phyloP scores from a whole-genome alignment of 2,113 vertebrate species.

The Chionis minor region DNA sequence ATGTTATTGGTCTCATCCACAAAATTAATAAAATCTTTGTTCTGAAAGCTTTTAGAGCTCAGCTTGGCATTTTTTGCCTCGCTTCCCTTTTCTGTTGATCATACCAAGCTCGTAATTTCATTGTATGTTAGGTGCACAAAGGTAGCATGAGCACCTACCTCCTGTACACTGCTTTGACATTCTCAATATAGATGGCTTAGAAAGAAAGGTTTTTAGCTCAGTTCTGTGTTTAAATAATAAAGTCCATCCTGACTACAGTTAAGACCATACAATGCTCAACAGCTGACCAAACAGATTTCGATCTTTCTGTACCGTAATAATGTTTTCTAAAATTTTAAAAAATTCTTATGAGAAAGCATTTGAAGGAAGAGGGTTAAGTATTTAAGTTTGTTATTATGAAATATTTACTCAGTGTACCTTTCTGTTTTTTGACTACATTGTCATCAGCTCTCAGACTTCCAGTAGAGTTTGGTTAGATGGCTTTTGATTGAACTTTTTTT shows the following conservation, averaged over 20 bases:
- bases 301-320: background rate
- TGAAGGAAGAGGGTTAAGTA: background rate
- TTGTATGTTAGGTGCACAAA: background rate
- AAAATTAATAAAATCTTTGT: background rate
- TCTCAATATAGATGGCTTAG: background rate
- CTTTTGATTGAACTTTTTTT: background rate
- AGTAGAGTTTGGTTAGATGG: background rate
- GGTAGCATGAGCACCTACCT: background rate
- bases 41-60: background rate
- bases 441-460: background rate
- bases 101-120: background rate
- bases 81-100: background rate
- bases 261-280: background rate
- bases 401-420: background rate
- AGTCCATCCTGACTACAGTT: background rate
- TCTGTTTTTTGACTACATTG: background rate
- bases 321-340: background rate
- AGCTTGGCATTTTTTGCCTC: background rate
- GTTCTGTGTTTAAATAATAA: background rate
- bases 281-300: background rate
- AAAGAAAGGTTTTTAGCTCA: background rate
- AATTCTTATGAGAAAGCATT: background rate
- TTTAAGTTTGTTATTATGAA: background rate
- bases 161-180: background rate
- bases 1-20: background rate